Conservation (phyloP, 2,888 invertebrate species). For the Cryptophagus acutangulus region DNA sequence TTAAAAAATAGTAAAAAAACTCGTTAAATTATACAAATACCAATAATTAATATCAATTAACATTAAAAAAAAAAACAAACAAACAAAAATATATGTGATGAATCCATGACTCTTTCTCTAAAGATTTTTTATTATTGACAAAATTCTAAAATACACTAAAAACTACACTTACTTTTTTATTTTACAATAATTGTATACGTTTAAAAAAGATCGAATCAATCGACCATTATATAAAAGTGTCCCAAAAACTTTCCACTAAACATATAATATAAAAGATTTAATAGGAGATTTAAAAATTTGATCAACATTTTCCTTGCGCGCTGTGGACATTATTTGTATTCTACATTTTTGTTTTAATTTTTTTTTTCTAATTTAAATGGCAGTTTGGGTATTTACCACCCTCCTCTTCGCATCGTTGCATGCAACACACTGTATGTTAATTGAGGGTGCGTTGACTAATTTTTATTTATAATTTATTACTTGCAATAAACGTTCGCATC, state of each 20-base stretch:
- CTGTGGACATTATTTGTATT: conserved; percentile 33
- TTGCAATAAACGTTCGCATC: conserved; percentile 39
- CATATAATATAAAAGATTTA: conserved; percentile 45
- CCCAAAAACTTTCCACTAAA: conserved; percentile 42
- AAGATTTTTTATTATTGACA: conserved; percentile 28
- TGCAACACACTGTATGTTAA: too few species aligned
- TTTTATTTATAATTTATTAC: conserved; percentile 35
- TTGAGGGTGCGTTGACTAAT: conserved; percentile 2
- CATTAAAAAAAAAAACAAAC: neutral
- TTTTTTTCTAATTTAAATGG: conserved; percentile 38
- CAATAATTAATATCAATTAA: conserved; percentile 8
- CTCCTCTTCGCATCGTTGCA: conserved; percentile 2
- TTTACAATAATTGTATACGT: conserved; percentile 49
- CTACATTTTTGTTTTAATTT: conserved; percentile 27
- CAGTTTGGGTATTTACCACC: conserved; percentile 36
- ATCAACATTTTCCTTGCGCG: conserved; percentile 28
- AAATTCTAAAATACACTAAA: conserved; percentile 37
- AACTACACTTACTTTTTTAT: conserved; percentile 45
- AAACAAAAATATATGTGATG: conserved; percentile 22
- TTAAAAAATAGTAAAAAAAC: conserved; percentile 17
- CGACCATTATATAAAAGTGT: conserved; percentile 47
- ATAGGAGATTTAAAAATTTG: conserved; percentile 40
- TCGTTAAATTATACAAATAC: conserved; percentile 15
- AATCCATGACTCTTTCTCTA: conserved; percentile 28
- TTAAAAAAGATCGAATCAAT: conserved; percentile 44